A percentile compares a stretch with the other conserved stretches of the same genome.
These are phyloP conservation scores for Magallana angulata DNA, from an alignment of 1,140 invertebrate genomes.

Conservation along the genomic window DNA sequence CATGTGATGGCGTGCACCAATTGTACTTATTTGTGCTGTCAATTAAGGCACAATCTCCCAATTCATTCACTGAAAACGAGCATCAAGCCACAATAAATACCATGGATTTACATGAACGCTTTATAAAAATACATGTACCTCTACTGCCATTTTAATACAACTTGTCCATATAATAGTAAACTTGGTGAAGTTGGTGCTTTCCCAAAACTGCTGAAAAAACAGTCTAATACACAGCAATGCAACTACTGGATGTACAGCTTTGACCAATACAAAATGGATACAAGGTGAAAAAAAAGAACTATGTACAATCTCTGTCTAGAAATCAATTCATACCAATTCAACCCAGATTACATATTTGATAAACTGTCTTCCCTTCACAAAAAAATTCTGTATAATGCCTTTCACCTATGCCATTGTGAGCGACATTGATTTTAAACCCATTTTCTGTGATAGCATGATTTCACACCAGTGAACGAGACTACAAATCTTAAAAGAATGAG, in stretches of 20 bases:
- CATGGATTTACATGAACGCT: conserved; percentile 1
- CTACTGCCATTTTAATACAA: conserved; percentile 7
- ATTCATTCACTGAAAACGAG: conserved; percentile 21
- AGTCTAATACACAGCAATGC: conserved; percentile 24
- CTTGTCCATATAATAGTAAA: not conserved
- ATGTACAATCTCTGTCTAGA: conserved; percentile 42
- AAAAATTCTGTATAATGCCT: conserved; percentile 27
- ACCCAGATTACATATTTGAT: not conserved
- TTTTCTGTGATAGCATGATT: not conserved
- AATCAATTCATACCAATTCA: conserved; percentile 1
- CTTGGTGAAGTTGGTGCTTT: not conserved
- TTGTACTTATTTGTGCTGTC: conserved; percentile 14
- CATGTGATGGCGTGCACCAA: not conserved
- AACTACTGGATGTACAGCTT: conserved; percentile 30
- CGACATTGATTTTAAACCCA: conserved; percentile 14
- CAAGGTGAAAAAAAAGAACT: conserved; percentile 24
- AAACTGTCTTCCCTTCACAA: conserved; percentile 2
- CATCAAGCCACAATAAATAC: conserved; percentile 28
- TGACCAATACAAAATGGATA: conserved; percentile 39
- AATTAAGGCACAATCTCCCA: conserved; percentile 14
- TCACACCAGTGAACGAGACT: not conserved
- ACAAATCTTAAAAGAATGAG: not conserved
- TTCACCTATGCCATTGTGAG: conserved; percentile 32
- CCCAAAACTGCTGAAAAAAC: conserved; percentile 6
- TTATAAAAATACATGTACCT: conserved; percentile 22